These are phyloP conservation scores for Apteryx owenii DNA, from an alignment of 2,113 vertebrate genomes.

Conservation along the genomic window DNA sequence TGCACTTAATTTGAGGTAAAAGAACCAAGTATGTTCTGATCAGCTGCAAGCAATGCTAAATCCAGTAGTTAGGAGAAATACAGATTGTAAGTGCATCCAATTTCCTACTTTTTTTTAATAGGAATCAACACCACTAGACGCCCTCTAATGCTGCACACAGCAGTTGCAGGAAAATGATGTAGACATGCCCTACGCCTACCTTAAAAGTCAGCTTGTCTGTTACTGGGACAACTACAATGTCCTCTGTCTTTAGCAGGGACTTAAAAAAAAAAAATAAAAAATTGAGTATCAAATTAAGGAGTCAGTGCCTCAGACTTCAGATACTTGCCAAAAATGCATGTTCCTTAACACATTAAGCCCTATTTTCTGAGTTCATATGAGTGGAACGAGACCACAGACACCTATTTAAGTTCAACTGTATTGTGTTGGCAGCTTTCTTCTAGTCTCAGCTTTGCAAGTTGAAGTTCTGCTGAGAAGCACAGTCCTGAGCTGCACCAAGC, in stretches of 20 bases:
- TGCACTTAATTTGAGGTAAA: not conserved
- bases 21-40: not conserved
- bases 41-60: not conserved
- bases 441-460: not conserved
- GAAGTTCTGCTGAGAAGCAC: not conserved
- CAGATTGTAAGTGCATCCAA: not conserved
- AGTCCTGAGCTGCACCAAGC: not conserved
- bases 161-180: not conserved
- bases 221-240: not conserved
- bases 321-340: not conserved
- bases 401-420: not conserved
- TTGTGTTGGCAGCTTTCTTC: not conserved
- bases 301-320: not conserved
- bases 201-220: not conserved
- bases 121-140: not conserved
- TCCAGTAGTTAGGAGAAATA: not conserved
- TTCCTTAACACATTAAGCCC: not conserved
- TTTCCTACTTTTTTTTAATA: not conserved
- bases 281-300: not conserved
- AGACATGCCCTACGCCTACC: not conserved
- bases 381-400: not conserved
- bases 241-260: not conserved
- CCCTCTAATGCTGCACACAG: not conserved
- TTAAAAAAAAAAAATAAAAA: not conserved
- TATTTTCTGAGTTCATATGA: rapidly evolving